Evolutionary conservation across 1,140 invertebrate genomes (phyloP).

Genomic region (Drosophila pseudoobscura): DNA sequence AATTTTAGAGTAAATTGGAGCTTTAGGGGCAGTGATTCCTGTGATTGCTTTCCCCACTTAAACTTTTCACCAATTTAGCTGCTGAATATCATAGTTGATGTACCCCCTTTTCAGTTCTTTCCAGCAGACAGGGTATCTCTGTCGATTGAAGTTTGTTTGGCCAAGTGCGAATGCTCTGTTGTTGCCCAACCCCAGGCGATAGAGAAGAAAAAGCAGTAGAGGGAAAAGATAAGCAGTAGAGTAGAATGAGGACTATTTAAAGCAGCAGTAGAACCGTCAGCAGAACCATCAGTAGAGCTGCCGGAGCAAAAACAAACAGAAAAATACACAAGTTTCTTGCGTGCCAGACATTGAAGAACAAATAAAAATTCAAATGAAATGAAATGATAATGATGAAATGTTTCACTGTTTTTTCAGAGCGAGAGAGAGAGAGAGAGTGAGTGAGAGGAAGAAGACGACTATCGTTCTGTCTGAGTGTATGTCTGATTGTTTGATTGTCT

Average conservation of each 20-base stretch:
- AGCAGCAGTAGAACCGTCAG: no score
- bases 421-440: slow-evolving; percentile 1
- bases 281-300: not conserved
- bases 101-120: no score
- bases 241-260: no score
- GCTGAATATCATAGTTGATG: slow-evolving; percentile 4
- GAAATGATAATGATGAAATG: slow-evolving; percentile 76
- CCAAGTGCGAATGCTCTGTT: slow-evolving; percentile 48
- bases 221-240: no score
- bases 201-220: no score
- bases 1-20: no score
- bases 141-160: slow-evolving; percentile 30
- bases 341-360: slow-evolving; percentile 44
- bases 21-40: no score
- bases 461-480: slow-evolving; percentile 7
- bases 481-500: slow-evolving; percentile 6
- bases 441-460: slow-evolving; percentile 11
- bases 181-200: slow-evolving; percentile 27
- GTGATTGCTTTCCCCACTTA: not conserved
- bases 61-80: not conserved
- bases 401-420: slow-evolving; percentile 67
- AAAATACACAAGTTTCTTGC: slow-evolving; percentile 38
- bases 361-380: slow-evolving; percentile 79
- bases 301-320: slow-evolving; percentile 42
- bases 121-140: no score